Evolutionary conservation across 2,113 vertebrate genomes (phyloP).

Genomic region (Lethenteron reissneri): DNA sequence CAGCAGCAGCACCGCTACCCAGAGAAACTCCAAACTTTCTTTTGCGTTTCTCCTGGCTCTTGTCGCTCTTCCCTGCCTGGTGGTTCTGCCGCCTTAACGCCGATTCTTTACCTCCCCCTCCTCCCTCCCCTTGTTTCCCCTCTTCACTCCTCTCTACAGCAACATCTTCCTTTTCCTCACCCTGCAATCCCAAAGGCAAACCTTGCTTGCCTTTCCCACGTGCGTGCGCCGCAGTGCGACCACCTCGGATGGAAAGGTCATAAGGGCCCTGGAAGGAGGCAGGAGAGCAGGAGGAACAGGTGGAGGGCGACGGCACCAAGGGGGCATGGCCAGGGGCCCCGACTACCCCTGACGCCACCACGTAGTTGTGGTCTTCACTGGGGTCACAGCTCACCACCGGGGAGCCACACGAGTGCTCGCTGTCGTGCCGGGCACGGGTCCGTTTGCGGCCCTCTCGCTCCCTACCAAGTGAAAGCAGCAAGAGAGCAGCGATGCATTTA

Average conservation of each 20-base stretch:
- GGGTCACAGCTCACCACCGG: slow-evolving; percentile 59
- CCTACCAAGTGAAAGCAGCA: too few relatives aligned
- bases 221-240: slow-evolving; percentile 35
- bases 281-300: slow-evolving; percentile 35
- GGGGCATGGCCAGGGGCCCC: background rate
- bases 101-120: background rate
- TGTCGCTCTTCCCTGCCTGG: too few relatives aligned
- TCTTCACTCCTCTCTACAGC: background rate
- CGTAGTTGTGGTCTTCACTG: slow-evolving; percentile 86
- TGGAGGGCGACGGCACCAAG: slow-evolving; percentile 16
- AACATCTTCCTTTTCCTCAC: background rate
- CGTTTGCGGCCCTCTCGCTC: background rate
- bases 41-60: too few relatives aligned
- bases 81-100: background rate
- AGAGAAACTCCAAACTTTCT: slow-evolving; percentile 22
- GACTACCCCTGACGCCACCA: slow-evolving; percentile 40
- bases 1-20: slow-evolving; percentile 29
- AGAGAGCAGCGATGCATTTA: too few relatives aligned
- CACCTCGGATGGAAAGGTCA: slow-evolving; percentile 35
- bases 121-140: slow-evolving; percentile 1
- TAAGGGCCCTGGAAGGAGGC: slow-evolving; percentile 36
- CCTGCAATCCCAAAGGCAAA: background rate
- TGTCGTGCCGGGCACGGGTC: slow-evolving; percentile 47
- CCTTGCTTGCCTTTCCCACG: slow-evolving; percentile 5
- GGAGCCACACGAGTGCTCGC: slow-evolving; percentile 47